Percentiles rank a stretch among this genome's conserved stretches.
Conservation (phyloP, 2,797 vertebrate species). For the Sebastes vulpes region DNA sequence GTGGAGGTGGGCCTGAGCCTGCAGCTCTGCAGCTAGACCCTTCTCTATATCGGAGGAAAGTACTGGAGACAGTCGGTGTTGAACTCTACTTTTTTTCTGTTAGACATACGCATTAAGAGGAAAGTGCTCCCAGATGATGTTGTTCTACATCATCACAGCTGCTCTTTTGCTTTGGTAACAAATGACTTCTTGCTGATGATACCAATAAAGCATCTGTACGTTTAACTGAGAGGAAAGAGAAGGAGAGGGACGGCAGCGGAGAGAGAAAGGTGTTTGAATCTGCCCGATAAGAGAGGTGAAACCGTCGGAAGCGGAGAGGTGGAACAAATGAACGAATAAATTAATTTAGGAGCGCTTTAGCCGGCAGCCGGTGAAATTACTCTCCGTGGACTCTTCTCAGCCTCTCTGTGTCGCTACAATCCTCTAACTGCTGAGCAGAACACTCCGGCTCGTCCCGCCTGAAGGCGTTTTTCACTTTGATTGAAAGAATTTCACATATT, state of each 20-base stretch:
- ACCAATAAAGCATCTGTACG: background rate
- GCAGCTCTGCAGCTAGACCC: background rate
- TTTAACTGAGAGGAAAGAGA: background rate
- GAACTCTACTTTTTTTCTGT: background rate
- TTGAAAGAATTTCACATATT: background rate
- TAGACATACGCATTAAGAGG: background rate
- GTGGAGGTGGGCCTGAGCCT: background rate
- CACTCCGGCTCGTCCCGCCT: background rate
- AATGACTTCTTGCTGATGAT: background rate
- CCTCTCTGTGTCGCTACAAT: background rate
- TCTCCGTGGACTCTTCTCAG: slow-evolving; percentile 9
- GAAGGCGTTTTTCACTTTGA: slow-evolving; percentile 3
- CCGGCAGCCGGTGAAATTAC: background rate
- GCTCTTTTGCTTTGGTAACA: background rate
- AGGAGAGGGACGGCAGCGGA: background rate
- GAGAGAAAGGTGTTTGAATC: background rate
- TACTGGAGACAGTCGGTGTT: background rate
- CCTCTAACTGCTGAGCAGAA: slow-evolving; percentile 12
- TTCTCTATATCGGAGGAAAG: background rate
- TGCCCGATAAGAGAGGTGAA: slow-evolving; percentile 23
- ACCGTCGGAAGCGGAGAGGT: background rate
- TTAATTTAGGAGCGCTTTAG: slow-evolving; percentile 8
- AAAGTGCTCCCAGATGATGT: background rate
- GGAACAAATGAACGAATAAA: slow-evolving; percentile 28
- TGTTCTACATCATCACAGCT: background rate